Evolutionary conservation across 2,797 vertebrate genomes (phyloP), one percentile per base, ranked within the genome.

Genomic region (Xenops minutus): DNA sequence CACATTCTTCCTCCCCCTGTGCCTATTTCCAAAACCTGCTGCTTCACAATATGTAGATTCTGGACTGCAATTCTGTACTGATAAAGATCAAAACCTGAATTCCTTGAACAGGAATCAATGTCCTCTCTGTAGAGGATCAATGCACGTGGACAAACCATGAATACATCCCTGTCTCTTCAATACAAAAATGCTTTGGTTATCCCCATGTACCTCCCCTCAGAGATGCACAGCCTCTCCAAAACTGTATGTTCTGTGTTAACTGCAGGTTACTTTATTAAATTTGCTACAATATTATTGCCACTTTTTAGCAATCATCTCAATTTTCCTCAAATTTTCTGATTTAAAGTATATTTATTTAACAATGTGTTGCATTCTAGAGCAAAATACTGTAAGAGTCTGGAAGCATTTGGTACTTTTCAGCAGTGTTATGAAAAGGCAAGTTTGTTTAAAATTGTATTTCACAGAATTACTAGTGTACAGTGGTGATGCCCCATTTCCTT

Each of bases 171-270:
- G 26, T 10, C 14, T 64, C 29, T 39, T 55, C 73, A 64, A 27
- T 8, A 36, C 46, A 56, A 63, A 59, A 30, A 19, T 22, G 14
- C 14, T 83, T 39, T 46, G n/a, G 41, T n/a, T 39, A 22, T 4
- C 22, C 34, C 43, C 7, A 17, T 6, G 7, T 11, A 32, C 5
- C 36, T 69, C 17, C 29, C 23, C 66, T n/a, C 58, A 63, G n/a
- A 77, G 22, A 51, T 3, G n/a, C 8, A 58, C 6, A 39, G 22
- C 9, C 30, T 22, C 48, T 41, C 44, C 71, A 85, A 39, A 82
- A 30, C 3, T 4, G 3, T 2, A 3, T 2, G 1, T 44, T n/a
- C 51, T 41, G n/a, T 14, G 12, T 2, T 12, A 20, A 10, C 49
- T 37, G 37, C 30, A 82, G 21, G 36, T 55, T 24, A 54, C 52